Percentiles rank a stretch among this genome's conserved stretches.
These are phyloP conservation scores for Andrena dorsata DNA, from an alignment of 2,888 invertebrate genomes.

Conservation along the genomic window DNA sequence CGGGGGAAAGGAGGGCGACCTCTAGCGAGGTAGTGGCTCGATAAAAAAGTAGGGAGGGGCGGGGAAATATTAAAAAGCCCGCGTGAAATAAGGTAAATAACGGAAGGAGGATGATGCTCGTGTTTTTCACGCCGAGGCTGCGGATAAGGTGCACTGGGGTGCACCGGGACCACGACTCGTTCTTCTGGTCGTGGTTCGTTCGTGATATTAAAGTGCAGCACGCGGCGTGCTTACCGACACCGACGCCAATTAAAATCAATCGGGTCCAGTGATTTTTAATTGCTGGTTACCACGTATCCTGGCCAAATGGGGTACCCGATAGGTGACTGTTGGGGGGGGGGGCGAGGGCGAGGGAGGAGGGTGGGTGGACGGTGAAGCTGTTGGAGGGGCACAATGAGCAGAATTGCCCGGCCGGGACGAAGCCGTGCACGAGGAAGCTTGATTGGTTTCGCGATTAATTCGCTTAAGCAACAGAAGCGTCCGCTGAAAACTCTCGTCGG, in stretches of 20 bases:
- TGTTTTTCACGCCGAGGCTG: background rate
- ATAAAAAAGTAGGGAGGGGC: background rate
- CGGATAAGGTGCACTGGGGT: too few relatives aligned
- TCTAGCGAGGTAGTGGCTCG: background rate
- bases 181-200: background rate
- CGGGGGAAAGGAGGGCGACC: background rate
- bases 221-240: constrained; percentile 2
- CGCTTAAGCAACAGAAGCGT: constrained; percentile 58
- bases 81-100: constrained; percentile 11
- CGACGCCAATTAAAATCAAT: constrained; percentile 62
- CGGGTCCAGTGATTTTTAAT: constrained; percentile 50
- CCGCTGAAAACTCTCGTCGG: constrained; percentile 49
- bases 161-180: background rate
- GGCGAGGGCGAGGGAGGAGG: too few relatives aligned
- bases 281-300: constrained; percentile 31
- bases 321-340: background rate
- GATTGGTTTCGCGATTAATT: constrained; percentile 60
- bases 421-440: constrained; percentile 51
- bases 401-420: constrained; percentile 38
- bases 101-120: background rate
- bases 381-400: constrained; percentile 17
- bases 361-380: background rate
- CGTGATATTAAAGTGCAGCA: constrained; percentile 34
- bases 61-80: constrained; percentile 34
- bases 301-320: constrained; percentile 20